Percentiles rank a stretch among this genome's conserved stretches.
Evolutionary conservation across 1,140 invertebrate species (phyloP).

Genomic region (Caenorhabditis inopinata): DNA sequence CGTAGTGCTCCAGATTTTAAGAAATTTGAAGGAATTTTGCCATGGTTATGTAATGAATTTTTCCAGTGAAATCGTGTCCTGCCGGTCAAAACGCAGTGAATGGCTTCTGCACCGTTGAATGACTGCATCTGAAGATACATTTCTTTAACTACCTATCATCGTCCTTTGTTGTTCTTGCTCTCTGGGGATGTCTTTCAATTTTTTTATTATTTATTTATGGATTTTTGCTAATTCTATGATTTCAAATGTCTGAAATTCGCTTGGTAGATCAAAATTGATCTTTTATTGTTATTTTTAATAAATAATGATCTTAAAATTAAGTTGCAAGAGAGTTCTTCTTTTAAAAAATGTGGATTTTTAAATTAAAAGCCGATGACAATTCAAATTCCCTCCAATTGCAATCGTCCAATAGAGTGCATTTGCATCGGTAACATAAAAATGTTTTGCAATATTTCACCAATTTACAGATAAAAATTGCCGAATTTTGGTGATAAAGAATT

Average conservation of each 20-base stretch:
- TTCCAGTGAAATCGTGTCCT: slow-evolving; percentile 6
- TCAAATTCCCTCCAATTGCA: not conserved
- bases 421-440: not conserved
- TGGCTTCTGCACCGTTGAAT: not conserved
- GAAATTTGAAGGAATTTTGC: not conserved
- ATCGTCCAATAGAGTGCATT: not conserved
- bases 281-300: not conserved
- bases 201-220: not conserved
- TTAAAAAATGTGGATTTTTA: not conserved
- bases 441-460: slow-evolving; percentile 15
- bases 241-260: not conserved
- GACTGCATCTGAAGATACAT: not conserved
- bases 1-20: not conserved
- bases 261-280: slow-evolving; percentile 31
- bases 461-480: not conserved
- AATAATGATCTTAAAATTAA: too few relatives aligned
- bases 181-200: slow-evolving; percentile 29
- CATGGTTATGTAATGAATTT: not conserved
- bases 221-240: not conserved
- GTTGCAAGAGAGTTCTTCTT: too few relatives aligned
- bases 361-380: not conserved
- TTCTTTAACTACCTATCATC: not conserved
- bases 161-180: not conserved
- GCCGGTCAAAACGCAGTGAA: not conserved
- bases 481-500: not conserved